Evolutionary conservation across 1,140 invertebrate genomes (phyloP).

Genomic region (Vollenhovia emeryi): DNA sequence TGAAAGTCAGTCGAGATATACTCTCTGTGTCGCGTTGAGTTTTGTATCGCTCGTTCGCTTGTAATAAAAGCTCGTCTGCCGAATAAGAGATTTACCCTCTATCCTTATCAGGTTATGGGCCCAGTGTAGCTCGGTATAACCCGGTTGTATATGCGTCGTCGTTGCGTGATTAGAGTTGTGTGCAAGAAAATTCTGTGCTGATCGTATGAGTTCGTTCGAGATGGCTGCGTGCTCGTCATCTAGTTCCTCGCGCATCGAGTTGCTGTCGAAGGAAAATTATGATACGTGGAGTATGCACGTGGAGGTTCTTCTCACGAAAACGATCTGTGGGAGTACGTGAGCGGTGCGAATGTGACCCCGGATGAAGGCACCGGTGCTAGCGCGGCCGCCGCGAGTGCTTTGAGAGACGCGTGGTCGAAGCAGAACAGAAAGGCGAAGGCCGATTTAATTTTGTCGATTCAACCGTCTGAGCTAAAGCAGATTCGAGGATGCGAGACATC

Average conservation of each 20-base stretch:
- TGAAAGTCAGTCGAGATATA: too few species aligned
- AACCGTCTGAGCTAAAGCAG: background rate
- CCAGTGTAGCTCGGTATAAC: too few species aligned
- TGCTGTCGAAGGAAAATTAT: background rate
- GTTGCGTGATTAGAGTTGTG: too few species aligned
- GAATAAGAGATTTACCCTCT: too few species aligned
- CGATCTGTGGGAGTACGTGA: background rate
- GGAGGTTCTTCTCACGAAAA: background rate
- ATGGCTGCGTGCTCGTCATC: too few species aligned
- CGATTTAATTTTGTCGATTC: background rate
- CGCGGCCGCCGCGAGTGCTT: background rate
- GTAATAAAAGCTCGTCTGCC: too few species aligned
- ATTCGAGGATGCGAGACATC: background rate
- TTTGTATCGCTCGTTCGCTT: too few species aligned
- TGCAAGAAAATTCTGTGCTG: too few species aligned
- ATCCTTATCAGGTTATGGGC: too few species aligned
- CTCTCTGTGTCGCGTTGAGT: too few species aligned
- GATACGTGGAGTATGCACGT: background rate
- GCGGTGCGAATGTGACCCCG: background rate
- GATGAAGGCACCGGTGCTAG: background rate
- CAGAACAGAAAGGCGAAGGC: background rate
- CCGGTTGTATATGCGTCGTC: too few species aligned
- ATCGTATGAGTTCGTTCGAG: too few species aligned
- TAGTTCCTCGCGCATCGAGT: background rate
- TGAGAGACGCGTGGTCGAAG: background rate